A percentile compares a stretch with the other conserved stretches of the same genome.
Evolutionary conservation across 2,888 invertebrate species (phyloP).

Genomic region (Alentia gelatinosa): DNA sequence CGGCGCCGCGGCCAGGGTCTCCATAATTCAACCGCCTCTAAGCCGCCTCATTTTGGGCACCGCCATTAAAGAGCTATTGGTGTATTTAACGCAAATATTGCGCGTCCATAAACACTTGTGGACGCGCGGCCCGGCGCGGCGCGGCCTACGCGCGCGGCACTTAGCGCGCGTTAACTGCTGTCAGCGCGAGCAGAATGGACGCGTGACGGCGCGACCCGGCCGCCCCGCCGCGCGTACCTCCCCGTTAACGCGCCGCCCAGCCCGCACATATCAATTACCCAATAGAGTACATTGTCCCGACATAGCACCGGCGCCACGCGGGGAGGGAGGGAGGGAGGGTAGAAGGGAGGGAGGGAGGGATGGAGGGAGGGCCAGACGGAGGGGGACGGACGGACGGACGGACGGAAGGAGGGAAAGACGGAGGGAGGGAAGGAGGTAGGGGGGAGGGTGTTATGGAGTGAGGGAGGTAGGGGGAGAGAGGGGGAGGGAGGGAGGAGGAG

Average conservation of each 20-base stretch:
- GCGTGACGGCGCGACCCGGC: not conserved
- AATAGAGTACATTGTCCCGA: conserved; percentile 28
- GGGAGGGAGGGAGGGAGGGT: not conserved
- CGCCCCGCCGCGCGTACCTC: not conserved
- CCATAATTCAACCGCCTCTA: conserved; percentile 47
- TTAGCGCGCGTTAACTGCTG: conserved; percentile 5
- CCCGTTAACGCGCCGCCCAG: not conserved
- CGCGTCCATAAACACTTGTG: conserved; percentile 28
- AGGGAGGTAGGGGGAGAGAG: not conserved
- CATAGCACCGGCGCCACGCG: not conserved
- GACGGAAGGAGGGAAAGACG: not conserved
- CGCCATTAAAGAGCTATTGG: conserved; percentile 44
- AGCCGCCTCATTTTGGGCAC: conserved; percentile 37
- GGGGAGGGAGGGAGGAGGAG: not conserved
- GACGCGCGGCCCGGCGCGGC: not conserved
- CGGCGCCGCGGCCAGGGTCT: not conserved
- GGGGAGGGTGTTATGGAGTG: not conserved
- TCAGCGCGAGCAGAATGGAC: conserved; percentile 21
- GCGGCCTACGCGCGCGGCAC: not conserved
- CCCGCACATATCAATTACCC: conserved; percentile 34
- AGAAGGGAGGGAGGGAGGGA: not conserved
- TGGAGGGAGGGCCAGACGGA: not conserved
- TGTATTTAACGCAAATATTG: conserved; percentile 43
- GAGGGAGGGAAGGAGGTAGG: not conserved
- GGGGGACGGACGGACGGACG: not conserved